Percentiles rank a stretch among this genome's conserved stretches.
Evolutionary conservation across 2,113 vertebrate species (phyloP).

Genomic region (Noturus placidus): DNA sequence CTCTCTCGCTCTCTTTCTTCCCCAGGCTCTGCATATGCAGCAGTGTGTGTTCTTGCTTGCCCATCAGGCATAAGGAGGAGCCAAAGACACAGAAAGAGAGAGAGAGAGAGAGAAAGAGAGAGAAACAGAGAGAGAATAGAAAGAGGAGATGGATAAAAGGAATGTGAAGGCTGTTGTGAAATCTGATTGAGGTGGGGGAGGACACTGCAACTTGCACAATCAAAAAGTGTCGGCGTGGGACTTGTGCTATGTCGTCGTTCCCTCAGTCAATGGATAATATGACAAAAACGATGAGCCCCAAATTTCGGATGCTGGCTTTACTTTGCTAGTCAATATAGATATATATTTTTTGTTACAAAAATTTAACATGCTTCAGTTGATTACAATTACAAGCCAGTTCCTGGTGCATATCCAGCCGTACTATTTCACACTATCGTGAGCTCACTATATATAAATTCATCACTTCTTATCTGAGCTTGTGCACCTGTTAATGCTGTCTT

Average conservation of each 20-base stretch:
- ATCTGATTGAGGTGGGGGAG: conserved; percentile 43
- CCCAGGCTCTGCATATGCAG: conserved; percentile 45
- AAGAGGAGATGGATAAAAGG: conserved; percentile 28
- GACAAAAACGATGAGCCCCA: not conserved
- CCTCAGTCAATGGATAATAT: conserved; percentile 40
- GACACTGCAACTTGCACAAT: conserved; percentile 34
- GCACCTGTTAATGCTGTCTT: conserved; percentile 39
- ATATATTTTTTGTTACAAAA: not conserved
- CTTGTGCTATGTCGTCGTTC: conserved; percentile 53
- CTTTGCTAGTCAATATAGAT: not conserved
- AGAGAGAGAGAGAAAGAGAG: conserved; percentile 5
- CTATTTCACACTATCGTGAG: not conserved
- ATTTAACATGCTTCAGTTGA: not conserved
- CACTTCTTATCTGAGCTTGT: conserved; percentile 17
- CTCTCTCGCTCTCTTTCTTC: not conserved
- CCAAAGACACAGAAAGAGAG: conserved; percentile 6
- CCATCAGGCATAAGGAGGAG: conserved; percentile 17
- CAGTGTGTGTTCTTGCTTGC: conserved; percentile 21
- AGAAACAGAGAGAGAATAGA: not conserved
- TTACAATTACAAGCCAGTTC: not conserved
- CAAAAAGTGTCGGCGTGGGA: conserved; percentile 58
- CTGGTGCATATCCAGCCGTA: not conserved
- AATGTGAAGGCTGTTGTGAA: conserved; percentile 46
- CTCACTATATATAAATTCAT: not conserved
- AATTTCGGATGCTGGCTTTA: not conserved